Percentiles rank a stretch among this genome's conserved stretches.
These are phyloP conservation scores for Grammatotria lemairii DNA, from an alignment of 2,113 vertebrate genomes.

Conservation along the genomic window DNA sequence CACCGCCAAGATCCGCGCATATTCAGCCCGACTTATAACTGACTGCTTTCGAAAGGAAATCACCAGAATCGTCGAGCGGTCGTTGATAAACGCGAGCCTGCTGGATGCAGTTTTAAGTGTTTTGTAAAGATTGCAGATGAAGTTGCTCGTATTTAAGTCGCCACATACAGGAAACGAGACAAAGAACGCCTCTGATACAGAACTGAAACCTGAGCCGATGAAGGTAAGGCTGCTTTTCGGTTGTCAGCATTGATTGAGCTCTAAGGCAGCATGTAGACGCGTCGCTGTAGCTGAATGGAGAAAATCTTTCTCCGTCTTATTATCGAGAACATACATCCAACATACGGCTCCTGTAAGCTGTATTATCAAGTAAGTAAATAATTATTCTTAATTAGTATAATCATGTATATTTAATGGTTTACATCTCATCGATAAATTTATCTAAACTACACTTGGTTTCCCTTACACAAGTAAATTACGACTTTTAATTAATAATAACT, in stretches of 20 bases:
- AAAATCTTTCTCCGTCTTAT: background rate
- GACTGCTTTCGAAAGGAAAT: background rate
- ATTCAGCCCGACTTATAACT: background rate
- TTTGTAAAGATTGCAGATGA: background rate
- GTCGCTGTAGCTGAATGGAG: background rate
- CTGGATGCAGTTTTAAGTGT: background rate
- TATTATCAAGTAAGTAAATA: background rate
- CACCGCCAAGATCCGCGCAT: background rate
- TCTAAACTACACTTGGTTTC: background rate
- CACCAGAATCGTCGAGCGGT: background rate
- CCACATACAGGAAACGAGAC: slow-evolving; percentile 44
- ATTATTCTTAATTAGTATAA: background rate
- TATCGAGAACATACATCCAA: background rate
- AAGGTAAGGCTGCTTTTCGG: slow-evolving; percentile 24
- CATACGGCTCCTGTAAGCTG: background rate
- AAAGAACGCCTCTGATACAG: background rate
- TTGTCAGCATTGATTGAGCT: background rate
- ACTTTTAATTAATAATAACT: background rate
- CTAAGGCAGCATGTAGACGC: background rate
- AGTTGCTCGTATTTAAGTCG: background rate
- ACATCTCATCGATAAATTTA: background rate
- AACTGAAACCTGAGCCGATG: slow-evolving; percentile 27
- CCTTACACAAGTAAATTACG: background rate
- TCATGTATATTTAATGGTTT: background rate
- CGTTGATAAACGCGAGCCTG: background rate